Conservation (phyloP, 2,888 invertebrate genomes). For the Callyntrura sp. region DNA sequence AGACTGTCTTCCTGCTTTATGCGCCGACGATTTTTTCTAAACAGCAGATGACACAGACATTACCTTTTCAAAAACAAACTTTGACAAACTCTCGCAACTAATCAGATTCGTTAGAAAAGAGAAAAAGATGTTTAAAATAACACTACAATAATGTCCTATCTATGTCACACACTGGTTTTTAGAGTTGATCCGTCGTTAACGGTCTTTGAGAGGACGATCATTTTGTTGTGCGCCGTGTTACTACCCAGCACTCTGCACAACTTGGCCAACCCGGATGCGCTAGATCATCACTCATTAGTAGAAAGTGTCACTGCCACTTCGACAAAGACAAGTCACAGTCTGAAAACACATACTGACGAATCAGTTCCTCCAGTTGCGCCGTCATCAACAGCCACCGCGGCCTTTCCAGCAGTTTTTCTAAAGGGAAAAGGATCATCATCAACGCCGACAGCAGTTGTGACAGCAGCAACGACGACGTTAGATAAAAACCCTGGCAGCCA, state of each 20-base stretch:
- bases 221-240: slow-evolving; percentile 43
- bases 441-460: neutral
- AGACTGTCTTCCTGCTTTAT: neutral
- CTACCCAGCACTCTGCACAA: slow-evolving; percentile 14
- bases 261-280: neutral
- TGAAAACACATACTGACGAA: neutral
- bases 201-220: neutral
- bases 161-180: slow-evolving; percentile 47
- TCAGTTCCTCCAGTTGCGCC: neutral
- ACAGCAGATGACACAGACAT: neutral
- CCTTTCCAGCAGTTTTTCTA: slow-evolving; percentile 41
- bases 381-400: slow-evolving; percentile 8
- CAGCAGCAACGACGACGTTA: no score
- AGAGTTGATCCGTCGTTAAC: slow-evolving; percentile 41
- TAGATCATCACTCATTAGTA: slow-evolving; percentile 53
- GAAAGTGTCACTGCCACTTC: slow-evolving; percentile 35
- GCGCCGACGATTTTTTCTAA: no score
- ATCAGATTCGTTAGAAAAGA: slow-evolving; percentile 5
- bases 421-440: slow-evolving; percentile 19
- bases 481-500: slow-evolving; percentile 18
- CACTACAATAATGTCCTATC: slow-evolving; percentile 51
- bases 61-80: neutral
- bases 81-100: neutral
- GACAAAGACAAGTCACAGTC: neutral
- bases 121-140: slow-evolving; percentile 3